Conservation (phyloP, 2,113 vertebrate species). For the Maylandia zebra region DNA sequence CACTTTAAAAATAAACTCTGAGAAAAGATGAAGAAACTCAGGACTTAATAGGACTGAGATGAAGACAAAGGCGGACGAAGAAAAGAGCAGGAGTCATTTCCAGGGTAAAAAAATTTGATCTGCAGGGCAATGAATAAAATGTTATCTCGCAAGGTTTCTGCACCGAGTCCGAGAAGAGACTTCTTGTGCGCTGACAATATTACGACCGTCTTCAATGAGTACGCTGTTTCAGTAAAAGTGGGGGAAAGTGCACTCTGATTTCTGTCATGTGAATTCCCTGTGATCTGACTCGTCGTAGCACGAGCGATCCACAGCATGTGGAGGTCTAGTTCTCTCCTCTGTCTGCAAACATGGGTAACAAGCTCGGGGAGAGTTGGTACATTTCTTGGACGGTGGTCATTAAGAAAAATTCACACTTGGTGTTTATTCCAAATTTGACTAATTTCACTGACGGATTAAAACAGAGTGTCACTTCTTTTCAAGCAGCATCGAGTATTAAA, state of each 20-base stretch:
- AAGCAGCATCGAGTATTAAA: neutral
- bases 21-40: neutral
- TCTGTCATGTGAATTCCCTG: neutral
- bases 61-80: neutral
- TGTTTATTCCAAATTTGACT: neutral
- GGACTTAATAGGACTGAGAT: neutral
- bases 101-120: neutral
- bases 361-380: neutral
- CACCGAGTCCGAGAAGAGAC: neutral
- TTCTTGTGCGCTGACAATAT: neutral
- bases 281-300: neutral
- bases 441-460: neutral
- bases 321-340: neutral
- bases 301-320: neutral
- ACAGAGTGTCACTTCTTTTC: neutral
- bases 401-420: neutral
- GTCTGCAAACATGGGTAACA: neutral
- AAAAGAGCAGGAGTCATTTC: neutral
- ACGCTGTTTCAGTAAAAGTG: neutral
- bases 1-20: slow-evolving; percentile 3
- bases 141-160: neutral
- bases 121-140: neutral
- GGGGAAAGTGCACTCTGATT: neutral
- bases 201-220: neutral
- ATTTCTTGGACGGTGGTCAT: neutral